Conservation (phyloP, 2,113 vertebrate genomes). For the Calonectris borealis region DNA sequence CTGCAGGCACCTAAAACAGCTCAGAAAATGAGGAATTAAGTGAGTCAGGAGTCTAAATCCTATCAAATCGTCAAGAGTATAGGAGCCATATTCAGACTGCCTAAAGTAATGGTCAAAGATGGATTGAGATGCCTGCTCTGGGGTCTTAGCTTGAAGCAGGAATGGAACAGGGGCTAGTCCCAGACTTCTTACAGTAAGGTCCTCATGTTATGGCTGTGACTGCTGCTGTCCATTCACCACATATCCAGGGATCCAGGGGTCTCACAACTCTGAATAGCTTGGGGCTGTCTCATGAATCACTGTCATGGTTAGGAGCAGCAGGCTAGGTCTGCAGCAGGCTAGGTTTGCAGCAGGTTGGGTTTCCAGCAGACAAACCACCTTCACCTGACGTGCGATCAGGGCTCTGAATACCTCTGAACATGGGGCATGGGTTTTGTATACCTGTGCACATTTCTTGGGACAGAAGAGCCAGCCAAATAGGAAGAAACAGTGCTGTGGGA, state of each 20-base stretch:
- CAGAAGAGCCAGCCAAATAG: neutral
- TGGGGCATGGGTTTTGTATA: neutral
- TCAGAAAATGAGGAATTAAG: neutral
- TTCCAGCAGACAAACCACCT: neutral
- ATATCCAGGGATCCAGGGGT: neutral
- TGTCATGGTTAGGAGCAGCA: neutral
- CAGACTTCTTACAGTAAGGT: neutral
- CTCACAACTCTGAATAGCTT: neutral
- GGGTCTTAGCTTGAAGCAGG: neutral
- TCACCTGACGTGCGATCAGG: accelerated
- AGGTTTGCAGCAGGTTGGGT: neutral
- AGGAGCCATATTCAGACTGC: neutral
- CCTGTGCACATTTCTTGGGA: neutral
- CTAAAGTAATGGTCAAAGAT: neutral
- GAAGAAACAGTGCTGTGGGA: neutral
- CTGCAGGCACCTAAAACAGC: neutral
- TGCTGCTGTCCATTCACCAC: neutral
- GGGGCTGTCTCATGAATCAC: neutral
- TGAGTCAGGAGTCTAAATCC: neutral
- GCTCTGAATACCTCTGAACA: neutral
- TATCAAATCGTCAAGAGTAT: accelerated
- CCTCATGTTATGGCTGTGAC: neutral
- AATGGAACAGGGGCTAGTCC: neutral
- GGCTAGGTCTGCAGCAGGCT: neutral
- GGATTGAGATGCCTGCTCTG: neutral